Conservation (phyloP, 2,888 invertebrate species). For the Caenorhabditis macrosperma region DNA sequence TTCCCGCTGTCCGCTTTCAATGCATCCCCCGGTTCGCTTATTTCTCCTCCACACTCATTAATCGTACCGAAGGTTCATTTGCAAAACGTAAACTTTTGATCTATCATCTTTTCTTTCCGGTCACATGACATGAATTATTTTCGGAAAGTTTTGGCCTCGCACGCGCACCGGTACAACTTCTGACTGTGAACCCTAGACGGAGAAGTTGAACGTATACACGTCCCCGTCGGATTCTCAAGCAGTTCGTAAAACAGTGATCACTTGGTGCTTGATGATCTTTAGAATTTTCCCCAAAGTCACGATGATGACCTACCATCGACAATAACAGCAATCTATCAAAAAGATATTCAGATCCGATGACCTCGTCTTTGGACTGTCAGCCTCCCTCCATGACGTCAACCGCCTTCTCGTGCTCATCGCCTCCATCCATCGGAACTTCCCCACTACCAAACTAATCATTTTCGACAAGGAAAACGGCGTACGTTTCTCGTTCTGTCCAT, state of each 20-base stretch:
- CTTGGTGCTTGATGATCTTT: constrained; percentile 14
- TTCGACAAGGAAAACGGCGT: constrained; percentile 56
- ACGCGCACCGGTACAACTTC: not conserved
- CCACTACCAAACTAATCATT: constrained; percentile 49
- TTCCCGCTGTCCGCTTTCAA: not conserved
- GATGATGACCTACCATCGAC: constrained; percentile 10
- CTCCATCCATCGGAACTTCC: constrained; percentile 51
- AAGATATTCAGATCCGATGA: constrained; percentile 27
- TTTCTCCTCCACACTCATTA: constrained; percentile 9
- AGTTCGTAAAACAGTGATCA: constrained; percentile 18
- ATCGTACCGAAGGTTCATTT: constrained; percentile 5
- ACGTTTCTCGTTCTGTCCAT: constrained; percentile 22
- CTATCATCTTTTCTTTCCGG: constrained; percentile 50
- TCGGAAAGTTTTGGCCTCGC: constrained; percentile 23
- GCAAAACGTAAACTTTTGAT: constrained; percentile 36
- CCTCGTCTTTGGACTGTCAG: constrained; percentile 39
- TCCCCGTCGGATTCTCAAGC: constrained; percentile 15
- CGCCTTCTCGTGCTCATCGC: constrained; percentile 57
- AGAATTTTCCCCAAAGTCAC: constrained; percentile 25
- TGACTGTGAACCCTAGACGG: constrained; percentile 24
- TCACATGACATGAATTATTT: constrained; percentile 47
- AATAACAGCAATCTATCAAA: constrained; percentile 26
- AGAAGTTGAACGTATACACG: constrained; percentile 26
- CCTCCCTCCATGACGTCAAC: constrained; percentile 42
- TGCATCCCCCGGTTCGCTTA: not conserved